These are phyloP conservation scores for Leptosomus discolor DNA, from an alignment of 2,113 vertebrate genomes.

Conservation along the genomic window DNA sequence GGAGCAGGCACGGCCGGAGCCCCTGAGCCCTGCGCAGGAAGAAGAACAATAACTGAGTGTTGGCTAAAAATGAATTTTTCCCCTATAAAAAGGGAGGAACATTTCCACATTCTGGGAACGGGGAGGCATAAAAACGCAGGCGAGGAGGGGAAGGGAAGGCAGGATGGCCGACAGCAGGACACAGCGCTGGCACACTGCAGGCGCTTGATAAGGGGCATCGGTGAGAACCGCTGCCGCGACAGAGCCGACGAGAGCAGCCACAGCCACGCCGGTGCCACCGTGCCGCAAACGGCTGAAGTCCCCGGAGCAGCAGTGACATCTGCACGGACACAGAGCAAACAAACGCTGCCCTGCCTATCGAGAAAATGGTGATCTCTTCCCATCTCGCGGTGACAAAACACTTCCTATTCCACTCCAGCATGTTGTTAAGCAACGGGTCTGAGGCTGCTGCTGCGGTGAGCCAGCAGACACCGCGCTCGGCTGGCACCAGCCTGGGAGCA, in stretches of 20 bases:
- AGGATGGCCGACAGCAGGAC: neutral
- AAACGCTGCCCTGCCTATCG: neutral
- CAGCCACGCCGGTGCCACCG: rapidly evolving
- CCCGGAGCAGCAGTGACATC: neutral
- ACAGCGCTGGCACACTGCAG: rapidly evolving
- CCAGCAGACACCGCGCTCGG: neutral
- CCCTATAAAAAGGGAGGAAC: conserved; percentile 47
- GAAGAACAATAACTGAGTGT: conserved; percentile 26
- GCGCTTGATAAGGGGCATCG: neutral
- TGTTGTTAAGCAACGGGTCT: conserved; percentile 48
- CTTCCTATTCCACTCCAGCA: conserved; percentile 50
- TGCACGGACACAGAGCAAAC: neutral
- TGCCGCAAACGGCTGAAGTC: neutral
- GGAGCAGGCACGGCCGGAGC: no score
- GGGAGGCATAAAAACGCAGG: neutral
- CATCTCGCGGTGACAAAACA: conserved; percentile 14
- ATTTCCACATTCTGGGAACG: neutral
- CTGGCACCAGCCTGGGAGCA: neutral
- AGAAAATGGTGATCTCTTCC: conserved; percentile 50
- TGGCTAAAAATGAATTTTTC: conserved; percentile 48
- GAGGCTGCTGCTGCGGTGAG: neutral
- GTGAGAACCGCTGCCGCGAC: neutral
- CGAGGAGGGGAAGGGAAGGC: neutral
- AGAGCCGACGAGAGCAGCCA: neutral
- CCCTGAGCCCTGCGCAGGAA: neutral